These are phyloP conservation scores for Marronus borbonicus DNA, from an alignment of 2,888 invertebrate genomes.

Conservation along the genomic window DNA sequence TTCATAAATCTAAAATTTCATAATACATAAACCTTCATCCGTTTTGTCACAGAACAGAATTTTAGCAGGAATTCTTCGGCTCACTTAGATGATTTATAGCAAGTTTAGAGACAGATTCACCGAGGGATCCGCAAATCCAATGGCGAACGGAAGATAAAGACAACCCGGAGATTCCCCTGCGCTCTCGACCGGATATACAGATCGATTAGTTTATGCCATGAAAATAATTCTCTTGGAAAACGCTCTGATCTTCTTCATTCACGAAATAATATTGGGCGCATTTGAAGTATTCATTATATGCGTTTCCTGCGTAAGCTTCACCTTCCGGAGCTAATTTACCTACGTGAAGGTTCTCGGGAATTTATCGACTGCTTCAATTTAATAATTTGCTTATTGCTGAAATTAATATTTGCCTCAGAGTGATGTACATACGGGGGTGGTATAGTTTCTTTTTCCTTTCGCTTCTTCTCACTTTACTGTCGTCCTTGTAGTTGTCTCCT, in stretches of 20 bases:
- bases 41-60: constrained; percentile 59
- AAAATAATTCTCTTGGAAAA: constrained; percentile 53
- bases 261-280: constrained; percentile 35
- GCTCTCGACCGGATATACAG: constrained; percentile 56
- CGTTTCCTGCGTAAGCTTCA: constrained; percentile 18
- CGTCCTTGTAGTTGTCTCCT: too few species aligned
- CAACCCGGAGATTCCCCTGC: constrained; percentile 57
- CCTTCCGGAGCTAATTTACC: constrained; percentile 23
- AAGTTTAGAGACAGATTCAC: constrained; percentile 59
- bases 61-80: constrained; percentile 59
- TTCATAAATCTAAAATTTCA: constrained; percentile 63
- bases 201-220: constrained; percentile 57
- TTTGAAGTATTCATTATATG: constrained; percentile 37
- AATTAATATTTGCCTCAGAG: neutral
- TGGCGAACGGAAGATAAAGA: constrained; percentile 60
- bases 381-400: constrained; percentile 25
- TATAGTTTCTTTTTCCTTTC: too few species aligned
- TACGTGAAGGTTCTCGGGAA: neutral
- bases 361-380: constrained; percentile 19
- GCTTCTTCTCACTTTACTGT: too few species aligned
- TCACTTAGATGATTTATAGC: constrained; percentile 62
- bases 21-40: constrained; percentile 59
- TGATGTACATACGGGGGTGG: too few species aligned
- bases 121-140: constrained; percentile 59
- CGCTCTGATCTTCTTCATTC: constrained; percentile 51